These are phyloP conservation scores for Parthenolecanium corni DNA, from an alignment of 2,888 invertebrate genomes.

Conservation along the genomic window DNA sequence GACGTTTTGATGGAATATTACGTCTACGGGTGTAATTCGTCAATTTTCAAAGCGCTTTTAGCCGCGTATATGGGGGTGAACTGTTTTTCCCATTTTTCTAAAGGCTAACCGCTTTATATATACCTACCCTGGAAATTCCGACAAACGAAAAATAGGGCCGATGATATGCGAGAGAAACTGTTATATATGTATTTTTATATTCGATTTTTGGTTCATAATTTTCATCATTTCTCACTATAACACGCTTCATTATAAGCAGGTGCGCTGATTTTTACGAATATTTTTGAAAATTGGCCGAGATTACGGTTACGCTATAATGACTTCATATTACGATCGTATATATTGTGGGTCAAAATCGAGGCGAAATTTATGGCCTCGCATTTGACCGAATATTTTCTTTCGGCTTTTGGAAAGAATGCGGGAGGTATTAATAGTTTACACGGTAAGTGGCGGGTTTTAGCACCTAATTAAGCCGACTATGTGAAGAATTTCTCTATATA, in stretches of 20 bases:
- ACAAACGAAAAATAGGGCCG: conserved; percentile 14
- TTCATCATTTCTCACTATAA: conserved; percentile 10
- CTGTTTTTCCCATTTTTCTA: not conserved
- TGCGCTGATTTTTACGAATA: conserved; percentile 17
- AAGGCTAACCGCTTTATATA: not conserved
- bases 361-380: no score
- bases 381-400: not conserved
- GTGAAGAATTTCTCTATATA: no score
- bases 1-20: conserved; percentile 29
- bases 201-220: not conserved
- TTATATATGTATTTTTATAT: no score
- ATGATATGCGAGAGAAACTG: not conserved
- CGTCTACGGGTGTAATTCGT: conserved; percentile 23
- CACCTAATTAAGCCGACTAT: not conserved
- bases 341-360: no score
- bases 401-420: not conserved
- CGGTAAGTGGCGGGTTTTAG: not conserved
- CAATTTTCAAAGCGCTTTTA: conserved; percentile 24
- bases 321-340: no score
- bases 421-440: conserved; percentile 3
- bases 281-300: no score
- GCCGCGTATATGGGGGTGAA: not conserved
- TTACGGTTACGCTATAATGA: conserved; percentile 20
- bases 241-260: conserved; percentile 27
- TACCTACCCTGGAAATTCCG: conserved; percentile 9